Evolutionary conservation across 2,888 invertebrate species (phyloP).

Genomic region (Trissolcus japonicus): DNA sequence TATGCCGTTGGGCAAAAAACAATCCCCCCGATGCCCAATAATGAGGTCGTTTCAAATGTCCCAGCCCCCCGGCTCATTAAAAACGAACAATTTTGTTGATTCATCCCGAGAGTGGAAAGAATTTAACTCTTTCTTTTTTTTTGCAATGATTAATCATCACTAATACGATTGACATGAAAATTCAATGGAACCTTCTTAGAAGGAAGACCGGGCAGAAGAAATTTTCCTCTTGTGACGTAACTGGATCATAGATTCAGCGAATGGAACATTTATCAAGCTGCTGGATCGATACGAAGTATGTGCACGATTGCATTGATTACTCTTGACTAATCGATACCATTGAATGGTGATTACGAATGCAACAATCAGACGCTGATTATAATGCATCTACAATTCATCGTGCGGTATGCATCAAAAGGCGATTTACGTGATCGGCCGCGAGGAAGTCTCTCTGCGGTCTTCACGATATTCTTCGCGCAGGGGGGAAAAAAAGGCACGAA

Average conservation of each 20-base stretch:
- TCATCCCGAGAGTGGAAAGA: no score
- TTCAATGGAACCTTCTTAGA: neutral
- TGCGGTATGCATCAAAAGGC: slow-evolving; percentile 72
- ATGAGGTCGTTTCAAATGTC: no score
- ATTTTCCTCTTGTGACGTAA: slow-evolving; percentile 13
- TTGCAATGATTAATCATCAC: neutral
- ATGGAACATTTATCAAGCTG: slow-evolving; percentile 38
- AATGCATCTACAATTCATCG: slow-evolving; percentile 71
- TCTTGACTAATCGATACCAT: slow-evolving; percentile 64
- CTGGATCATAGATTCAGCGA: slow-evolving; percentile 25
- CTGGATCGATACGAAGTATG: slow-evolving; percentile 33
- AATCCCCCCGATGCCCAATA: no score
- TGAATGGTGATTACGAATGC: slow-evolving; percentile 66
- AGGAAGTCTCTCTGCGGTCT: slow-evolving; percentile 22
- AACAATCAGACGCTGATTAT: slow-evolving; percentile 69
- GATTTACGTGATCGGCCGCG: slow-evolving; percentile 63
- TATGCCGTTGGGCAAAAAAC: slow-evolving; percentile 1
- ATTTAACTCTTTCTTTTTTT: neutral
- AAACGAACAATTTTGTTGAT: no score
- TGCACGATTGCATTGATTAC: slow-evolving; percentile 64
- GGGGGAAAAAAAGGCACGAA: slow-evolving; percentile 17
- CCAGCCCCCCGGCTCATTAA: no score
- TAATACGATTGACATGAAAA: slow-evolving; percentile 4
- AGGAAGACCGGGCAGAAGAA: neutral
- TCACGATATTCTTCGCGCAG: slow-evolving; percentile 1